Percentiles rank a stretch among this genome's conserved stretches.
Evolutionary conservation across 2,888 invertebrate species (phyloP).

Genomic region (Petrolisthes cinctipes): DNA sequence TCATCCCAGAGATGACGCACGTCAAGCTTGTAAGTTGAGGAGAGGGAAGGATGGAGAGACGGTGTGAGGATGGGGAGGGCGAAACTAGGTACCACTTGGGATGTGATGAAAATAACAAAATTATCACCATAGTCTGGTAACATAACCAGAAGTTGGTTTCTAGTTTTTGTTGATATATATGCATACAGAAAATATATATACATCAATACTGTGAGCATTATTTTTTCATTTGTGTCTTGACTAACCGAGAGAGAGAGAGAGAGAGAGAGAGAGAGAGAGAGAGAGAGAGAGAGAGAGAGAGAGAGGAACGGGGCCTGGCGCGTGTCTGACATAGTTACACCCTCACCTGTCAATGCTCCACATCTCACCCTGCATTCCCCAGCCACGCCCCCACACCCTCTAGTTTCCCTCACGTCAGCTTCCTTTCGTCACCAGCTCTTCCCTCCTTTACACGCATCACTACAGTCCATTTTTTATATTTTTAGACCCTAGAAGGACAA

Average conservation of each 20-base stretch:
- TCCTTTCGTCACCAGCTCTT: neutral
- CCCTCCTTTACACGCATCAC: neutral
- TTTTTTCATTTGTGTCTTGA: too few relatives aligned
- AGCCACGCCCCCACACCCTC: neutral
- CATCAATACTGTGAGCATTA: too few relatives aligned
- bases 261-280: slow-evolving; percentile 10
- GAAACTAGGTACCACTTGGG: neutral
- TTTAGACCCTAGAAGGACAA: neutral
- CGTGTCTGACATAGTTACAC: slow-evolving; percentile 4
- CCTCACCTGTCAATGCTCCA: neutral
- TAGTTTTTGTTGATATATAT: too few relatives aligned
- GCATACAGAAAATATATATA: too few relatives aligned
- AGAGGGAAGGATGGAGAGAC: neutral
- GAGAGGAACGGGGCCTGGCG: neutral
- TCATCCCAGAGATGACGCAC: too few relatives aligned
- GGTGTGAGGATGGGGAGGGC: neutral
- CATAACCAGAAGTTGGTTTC: too few relatives aligned
- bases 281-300: neutral
- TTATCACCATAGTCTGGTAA: too few relatives aligned
- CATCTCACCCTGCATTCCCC: slow-evolving; percentile 7
- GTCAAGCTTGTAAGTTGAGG: neutral
- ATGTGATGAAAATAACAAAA: neutral
- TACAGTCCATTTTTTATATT: neutral
- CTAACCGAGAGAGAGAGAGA: neutral
- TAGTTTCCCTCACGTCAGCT: neutral